phyloP scores from a whole-genome alignment of 2,797 vertebrate genomes.

The Phylloscopus collybita region DNA sequence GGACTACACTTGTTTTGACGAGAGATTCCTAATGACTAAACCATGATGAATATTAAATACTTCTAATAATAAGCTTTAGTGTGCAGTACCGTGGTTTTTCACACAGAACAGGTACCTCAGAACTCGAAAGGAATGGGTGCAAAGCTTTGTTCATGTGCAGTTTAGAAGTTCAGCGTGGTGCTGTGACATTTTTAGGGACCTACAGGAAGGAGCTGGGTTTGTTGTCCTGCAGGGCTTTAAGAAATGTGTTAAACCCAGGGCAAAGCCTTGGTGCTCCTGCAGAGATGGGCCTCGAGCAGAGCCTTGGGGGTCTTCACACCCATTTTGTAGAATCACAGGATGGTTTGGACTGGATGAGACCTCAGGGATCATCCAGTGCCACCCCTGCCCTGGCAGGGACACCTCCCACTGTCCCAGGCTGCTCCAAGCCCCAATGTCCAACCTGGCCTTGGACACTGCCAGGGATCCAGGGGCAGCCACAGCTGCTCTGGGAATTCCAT shows the following conservation, averaged over 20 bases:
- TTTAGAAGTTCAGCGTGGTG: accelerated
- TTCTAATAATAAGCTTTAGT: constrained; percentile 7
- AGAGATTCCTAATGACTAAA: constrained; percentile 36
- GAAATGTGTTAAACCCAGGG: neutral
- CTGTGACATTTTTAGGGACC: neutral
- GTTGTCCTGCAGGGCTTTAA: neutral
- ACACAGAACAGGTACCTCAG: neutral
- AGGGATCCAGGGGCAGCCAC: too few relatives aligned
- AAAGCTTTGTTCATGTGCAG: neutral
- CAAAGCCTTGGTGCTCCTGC: neutral
- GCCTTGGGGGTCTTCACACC: neutral
- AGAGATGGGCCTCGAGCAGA: accelerated
- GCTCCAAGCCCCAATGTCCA: too few relatives aligned
- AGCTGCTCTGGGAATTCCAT: too few relatives aligned
- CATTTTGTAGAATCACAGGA: neutral
- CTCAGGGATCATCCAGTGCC: accelerated
- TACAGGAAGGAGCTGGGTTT: accelerated
- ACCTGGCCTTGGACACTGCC: too few relatives aligned
- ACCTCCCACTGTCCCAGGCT: too few relatives aligned
- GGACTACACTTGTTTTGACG: neutral
- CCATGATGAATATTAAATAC: constrained; percentile 35
- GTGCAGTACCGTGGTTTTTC: neutral
- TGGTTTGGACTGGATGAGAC: neutral
- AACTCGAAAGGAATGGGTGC: neutral
- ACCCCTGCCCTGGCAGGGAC: too few relatives aligned